Conservation (phyloP, 2,797 vertebrate species). For the Sphenopsis melanotis region DNA sequence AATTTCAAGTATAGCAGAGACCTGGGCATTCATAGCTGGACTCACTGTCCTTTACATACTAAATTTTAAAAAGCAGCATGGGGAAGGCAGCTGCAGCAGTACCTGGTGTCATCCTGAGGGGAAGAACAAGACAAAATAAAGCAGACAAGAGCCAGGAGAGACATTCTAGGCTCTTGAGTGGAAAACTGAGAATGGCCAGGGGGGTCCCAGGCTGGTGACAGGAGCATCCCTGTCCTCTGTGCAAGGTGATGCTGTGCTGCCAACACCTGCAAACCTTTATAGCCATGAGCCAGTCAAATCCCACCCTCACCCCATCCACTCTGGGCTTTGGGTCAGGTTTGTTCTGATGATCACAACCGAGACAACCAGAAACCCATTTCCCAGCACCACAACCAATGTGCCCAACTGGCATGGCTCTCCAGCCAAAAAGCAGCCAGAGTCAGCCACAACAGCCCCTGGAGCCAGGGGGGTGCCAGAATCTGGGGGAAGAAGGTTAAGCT, state of each 20-base stretch:
- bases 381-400: neutral
- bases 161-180: neutral
- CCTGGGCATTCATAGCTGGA: conserved; percentile 54
- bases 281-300: neutral
- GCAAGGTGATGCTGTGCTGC: neutral
- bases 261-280: conserved; percentile 1
- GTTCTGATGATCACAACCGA: conserved; percentile 3
- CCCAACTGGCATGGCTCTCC: rapidly evolving
- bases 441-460: neutral
- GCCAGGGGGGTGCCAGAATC: neutral
- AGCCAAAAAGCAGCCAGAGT: neutral
- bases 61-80: conserved; percentile 50
- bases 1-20: conserved; percentile 69
- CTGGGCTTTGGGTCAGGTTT: neutral
- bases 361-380: neutral
- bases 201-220: neutral
- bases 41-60: conserved; percentile 51
- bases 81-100: conserved; percentile 65
- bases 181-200: neutral
- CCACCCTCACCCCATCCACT: neutral
- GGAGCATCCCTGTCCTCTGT: neutral
- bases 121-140: conserved; percentile 44
- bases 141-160: neutral
- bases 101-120: conserved; percentile 61
- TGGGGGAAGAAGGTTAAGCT: neutral